Conservation (phyloP, 2,113 vertebrate genomes). For the Neotragus pygmaeus region DNA sequence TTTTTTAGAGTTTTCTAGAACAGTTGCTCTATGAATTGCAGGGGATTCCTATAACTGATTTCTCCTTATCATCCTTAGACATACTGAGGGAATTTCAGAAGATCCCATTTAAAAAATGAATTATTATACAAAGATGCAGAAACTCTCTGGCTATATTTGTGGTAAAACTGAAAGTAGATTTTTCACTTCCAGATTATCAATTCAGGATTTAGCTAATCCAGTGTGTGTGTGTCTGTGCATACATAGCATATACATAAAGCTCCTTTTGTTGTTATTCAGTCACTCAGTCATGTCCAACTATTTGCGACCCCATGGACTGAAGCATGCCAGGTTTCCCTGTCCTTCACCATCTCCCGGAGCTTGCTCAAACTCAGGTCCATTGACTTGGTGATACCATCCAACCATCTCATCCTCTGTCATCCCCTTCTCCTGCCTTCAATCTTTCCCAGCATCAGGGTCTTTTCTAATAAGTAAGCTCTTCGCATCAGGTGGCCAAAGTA, state of each 20-base stretch:
- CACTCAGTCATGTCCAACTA: background rate
- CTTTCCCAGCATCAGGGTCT: background rate
- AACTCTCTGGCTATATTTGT: background rate
- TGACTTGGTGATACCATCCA: background rate
- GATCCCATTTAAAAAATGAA: background rate
- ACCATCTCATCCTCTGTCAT: background rate
- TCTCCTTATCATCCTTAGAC: background rate
- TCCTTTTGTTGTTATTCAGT: background rate
- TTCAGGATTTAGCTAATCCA: background rate
- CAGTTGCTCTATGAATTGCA: background rate
- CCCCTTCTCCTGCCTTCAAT: background rate
- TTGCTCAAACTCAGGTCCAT: background rate
- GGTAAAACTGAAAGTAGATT: background rate
- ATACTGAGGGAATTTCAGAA: background rate
- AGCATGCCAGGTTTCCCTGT: background rate
- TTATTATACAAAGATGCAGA: background rate
- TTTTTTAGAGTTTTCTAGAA: background rate
- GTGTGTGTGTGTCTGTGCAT: background rate
- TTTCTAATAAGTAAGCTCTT: background rate
- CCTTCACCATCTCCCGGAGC: background rate
- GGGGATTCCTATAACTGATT: background rate
- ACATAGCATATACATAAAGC: background rate
- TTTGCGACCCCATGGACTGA: background rate
- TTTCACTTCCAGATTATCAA: slow-evolving; percentile 1
- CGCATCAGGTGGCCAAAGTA: rapidly evolving